A percentile compares a stretch with the other conserved stretches of the same genome.
phyloP scores from a whole-genome alignment of 2,797 vertebrate species.

The Helicolenus hilgendorfi region DNA sequence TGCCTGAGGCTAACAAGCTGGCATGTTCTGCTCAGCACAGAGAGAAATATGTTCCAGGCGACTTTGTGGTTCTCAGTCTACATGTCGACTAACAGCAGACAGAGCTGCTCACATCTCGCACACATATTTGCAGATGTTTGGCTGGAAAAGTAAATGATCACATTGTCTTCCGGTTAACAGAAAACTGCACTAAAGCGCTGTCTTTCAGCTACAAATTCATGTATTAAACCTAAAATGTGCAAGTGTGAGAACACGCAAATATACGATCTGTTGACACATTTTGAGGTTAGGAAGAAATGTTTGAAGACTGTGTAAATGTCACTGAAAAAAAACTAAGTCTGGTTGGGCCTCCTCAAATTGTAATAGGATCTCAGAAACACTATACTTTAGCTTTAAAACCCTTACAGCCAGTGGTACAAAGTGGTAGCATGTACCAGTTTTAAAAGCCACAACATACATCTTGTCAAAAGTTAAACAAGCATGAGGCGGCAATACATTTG shows the following conservation, averaged over 20 bases:
- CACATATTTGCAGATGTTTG: constrained; percentile 33
- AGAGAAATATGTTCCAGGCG: constrained; percentile 58
- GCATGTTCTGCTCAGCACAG: constrained; percentile 37
- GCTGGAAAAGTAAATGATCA: background rate
- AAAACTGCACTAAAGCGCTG: background rate
- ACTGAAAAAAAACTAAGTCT: background rate
- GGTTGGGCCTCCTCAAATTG: background rate
- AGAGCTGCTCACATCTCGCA: constrained; percentile 22
- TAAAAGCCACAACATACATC: constrained; percentile 38
- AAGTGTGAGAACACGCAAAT: background rate
- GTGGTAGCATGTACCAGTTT: background rate
- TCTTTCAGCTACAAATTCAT: background rate
- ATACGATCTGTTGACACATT: background rate
- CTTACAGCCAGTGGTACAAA: background rate
- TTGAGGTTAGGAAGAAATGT: background rate
- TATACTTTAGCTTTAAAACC: background rate
- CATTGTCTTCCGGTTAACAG: background rate
- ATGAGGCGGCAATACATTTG: constrained; percentile 5
- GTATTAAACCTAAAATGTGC: background rate
- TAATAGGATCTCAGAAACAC: background rate
- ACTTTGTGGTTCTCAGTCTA: constrained; percentile 33
- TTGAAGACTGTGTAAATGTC: background rate
- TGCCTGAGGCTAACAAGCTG: constrained; percentile 58
- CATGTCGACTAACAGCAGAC: constrained; percentile 40
- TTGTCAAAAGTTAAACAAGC: constrained; percentile 11